Percentiles rank a stretch among this genome's conserved stretches.
These are phyloP conservation scores for Reinhardtius hippoglossoides DNA, from an alignment of 2,113 vertebrate genomes.

Conservation along the genomic window DNA sequence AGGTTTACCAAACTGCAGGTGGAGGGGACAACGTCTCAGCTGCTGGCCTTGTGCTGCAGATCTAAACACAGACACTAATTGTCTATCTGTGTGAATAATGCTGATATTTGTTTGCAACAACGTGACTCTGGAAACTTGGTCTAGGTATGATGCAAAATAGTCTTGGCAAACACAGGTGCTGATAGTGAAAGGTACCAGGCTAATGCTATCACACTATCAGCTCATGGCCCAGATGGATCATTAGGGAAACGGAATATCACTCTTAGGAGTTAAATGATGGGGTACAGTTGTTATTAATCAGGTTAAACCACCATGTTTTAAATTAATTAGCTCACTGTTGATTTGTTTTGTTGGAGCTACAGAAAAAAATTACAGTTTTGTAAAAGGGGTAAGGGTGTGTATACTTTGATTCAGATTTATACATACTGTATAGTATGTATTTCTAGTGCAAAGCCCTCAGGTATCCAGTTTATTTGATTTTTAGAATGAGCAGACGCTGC, in stretches of 20 bases:
- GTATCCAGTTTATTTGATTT: background rate
- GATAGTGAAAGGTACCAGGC: conserved; percentile 17
- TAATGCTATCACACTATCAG: conserved; percentile 16
- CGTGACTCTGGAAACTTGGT: conserved; percentile 37
- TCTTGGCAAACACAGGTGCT: conserved; percentile 8
- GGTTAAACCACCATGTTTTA: background rate
- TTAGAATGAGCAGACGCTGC: background rate
- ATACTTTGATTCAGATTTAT: background rate
- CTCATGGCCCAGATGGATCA: conserved; percentile 25
- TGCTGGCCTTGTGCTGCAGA: conserved; percentile 87
- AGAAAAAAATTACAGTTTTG: background rate
- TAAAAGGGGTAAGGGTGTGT: background rate
- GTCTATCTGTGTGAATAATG: conserved; percentile 6
- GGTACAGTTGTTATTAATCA: conserved; percentile 15
- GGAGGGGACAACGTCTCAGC: conserved; percentile 89
- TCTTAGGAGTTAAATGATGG: conserved; percentile 42
- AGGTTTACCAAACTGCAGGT: conserved; percentile 88
- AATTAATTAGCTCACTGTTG: conserved; percentile 2
- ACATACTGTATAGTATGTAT: conserved; percentile 2
- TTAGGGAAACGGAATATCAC: conserved; percentile 15
- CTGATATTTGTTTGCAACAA: conserved; percentile 27
- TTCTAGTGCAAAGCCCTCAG: background rate
- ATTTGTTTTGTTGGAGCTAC: background rate
- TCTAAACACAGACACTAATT: conserved; percentile 61
- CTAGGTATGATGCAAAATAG: conserved; percentile 31